These are phyloP conservation scores for Chionoecetes opilio DNA, from an alignment of 1,140 invertebrate genomes.

Conservation along the genomic window DNA sequence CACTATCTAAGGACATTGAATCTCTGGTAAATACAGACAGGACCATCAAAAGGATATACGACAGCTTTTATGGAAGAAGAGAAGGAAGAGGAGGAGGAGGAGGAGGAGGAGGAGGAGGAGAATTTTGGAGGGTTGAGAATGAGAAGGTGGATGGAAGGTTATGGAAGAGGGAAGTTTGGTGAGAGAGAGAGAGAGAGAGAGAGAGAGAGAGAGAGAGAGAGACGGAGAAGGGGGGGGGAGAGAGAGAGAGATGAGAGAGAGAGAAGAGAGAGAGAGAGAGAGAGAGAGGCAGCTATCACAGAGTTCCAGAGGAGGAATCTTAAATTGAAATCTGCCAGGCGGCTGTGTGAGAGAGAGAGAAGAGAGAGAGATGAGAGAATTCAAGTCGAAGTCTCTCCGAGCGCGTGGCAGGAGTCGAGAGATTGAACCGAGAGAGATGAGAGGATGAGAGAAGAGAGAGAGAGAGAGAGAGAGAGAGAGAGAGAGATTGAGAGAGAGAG, in stretches of 20 bases:
- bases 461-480: background rate
- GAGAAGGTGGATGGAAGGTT: background rate
- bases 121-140: background rate
- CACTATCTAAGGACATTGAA: background rate
- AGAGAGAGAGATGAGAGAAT: too few relatives aligned
- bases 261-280: constrained; percentile 25
- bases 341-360: background rate
- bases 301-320: constrained; percentile 5
- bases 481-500: too few relatives aligned
- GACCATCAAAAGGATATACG: background rate
- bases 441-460: too few relatives aligned
- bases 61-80: background rate
- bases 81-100: too few relatives aligned
- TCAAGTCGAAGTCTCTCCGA: too few relatives aligned
- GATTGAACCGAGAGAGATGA: too few relatives aligned
- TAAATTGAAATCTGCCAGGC: background rate
- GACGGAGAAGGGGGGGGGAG: background rate
- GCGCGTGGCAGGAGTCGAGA: too few relatives aligned
- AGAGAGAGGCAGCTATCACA: background rate
- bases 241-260: background rate
- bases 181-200: background rate
- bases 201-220: background rate
- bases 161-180: background rate
- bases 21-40: background rate
- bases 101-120: too few relatives aligned